Percentiles rank a stretch among this genome's conserved stretches.
phyloP scores from a whole-genome alignment of 1,140 invertebrate species.

The Maconellicoccus hirsutus region DNA sequence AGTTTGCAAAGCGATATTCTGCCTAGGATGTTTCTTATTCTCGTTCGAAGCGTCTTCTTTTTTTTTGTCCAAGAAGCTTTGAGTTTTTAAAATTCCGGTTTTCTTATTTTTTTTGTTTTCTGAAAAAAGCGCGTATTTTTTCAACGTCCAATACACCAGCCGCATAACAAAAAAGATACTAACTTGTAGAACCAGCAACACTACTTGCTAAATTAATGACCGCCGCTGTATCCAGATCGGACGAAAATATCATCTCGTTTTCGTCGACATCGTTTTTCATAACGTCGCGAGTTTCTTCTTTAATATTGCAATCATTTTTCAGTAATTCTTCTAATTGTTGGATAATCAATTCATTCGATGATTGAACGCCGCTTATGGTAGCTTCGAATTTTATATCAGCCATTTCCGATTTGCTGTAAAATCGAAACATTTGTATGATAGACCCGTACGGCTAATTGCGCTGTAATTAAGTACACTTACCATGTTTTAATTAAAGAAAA shows the following conservation, averaged over 20 bases:
- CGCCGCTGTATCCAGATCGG: neutral
- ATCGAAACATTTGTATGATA: neutral
- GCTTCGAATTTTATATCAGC: neutral
- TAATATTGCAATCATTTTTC: neutral
- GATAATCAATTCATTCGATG: slow-evolving; percentile 1
- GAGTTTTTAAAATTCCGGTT: slow-evolving; percentile 55
- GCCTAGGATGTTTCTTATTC: slow-evolving; percentile 35
- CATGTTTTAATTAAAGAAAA: neutral
- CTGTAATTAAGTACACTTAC: neutral
- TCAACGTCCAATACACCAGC: too few species aligned
- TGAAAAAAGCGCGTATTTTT: neutral
- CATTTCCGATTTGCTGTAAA: neutral
- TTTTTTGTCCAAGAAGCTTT: slow-evolving; percentile 47
- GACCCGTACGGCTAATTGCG: too few species aligned
- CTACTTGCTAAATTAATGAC: neutral
- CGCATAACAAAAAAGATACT: too few species aligned
- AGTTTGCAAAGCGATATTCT: slow-evolving; percentile 64
- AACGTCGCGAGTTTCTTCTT: neutral
- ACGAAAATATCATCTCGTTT: neutral
- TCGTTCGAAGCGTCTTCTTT: slow-evolving; percentile 20
- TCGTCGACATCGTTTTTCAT: neutral
- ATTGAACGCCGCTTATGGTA: neutral
- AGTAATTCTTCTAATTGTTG: slow-evolving; percentile 11
- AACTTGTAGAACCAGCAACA: neutral
- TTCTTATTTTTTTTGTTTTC: slow-evolving; percentile 39